Evolutionary conservation across 1,140 invertebrate species (phyloP).

Genomic region (Heliconius hermathena): DNA sequence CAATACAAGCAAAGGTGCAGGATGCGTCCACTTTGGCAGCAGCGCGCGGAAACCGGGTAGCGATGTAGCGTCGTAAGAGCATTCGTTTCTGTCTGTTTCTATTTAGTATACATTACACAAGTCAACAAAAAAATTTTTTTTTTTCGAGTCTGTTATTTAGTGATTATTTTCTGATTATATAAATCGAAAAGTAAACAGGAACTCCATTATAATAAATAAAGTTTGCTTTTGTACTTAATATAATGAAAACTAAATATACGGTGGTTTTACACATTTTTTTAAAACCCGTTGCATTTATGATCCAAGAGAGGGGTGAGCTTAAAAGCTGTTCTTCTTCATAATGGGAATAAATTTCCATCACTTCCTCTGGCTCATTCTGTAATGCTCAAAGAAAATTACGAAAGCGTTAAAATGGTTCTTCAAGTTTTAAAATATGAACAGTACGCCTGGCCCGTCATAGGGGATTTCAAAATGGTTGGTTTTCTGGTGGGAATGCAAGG

Average conservation of each 20-base stretch:
- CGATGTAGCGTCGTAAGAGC: conserved; percentile 29
- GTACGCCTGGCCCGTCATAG: conserved; percentile 53
- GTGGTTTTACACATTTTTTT: too few relatives aligned
- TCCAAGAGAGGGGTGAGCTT: too few relatives aligned
- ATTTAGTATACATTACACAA: not conserved
- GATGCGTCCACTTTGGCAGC: conserved; percentile 31
- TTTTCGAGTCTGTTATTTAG: too few relatives aligned
- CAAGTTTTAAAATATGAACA: conserved; percentile 57
- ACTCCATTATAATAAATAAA: too few relatives aligned
- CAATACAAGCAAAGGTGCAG: conserved; percentile 33
- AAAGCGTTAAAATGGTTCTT: conserved; percentile 47
- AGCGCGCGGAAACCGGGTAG: conserved; percentile 38
- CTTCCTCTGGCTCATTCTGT: conserved; percentile 52
- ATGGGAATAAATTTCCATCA: conserved; percentile 58
- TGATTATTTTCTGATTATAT: too few relatives aligned
- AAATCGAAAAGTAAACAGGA: too few relatives aligned
- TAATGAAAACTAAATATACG: too few relatives aligned
- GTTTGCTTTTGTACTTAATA: too few relatives aligned
- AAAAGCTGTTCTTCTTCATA: conserved; percentile 67
- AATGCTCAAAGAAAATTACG: conserved; percentile 60
- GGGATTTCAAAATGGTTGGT: too few relatives aligned
- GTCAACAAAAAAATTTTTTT: too few relatives aligned
- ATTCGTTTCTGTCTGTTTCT: conserved; percentile 1
- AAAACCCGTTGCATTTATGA: too few relatives aligned
- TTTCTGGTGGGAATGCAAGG: too few relatives aligned